Evolutionary conservation across 2,113 vertebrate species (phyloP).

Genomic region (Astatotilapia flaviijosephi): DNA sequence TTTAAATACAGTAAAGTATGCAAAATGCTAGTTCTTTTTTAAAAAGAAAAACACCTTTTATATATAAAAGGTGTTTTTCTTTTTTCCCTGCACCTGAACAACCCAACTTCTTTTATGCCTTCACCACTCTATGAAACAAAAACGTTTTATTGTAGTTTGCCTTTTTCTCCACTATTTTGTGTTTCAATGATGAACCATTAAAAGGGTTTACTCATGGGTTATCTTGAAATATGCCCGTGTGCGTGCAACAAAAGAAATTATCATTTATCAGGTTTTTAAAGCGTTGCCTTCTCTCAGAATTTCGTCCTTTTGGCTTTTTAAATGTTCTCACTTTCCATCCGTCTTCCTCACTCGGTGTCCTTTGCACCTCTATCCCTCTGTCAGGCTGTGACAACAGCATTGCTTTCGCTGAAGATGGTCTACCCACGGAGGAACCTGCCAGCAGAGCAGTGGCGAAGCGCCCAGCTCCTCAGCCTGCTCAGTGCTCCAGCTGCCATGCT

Average conservation of each 20-base stretch:
- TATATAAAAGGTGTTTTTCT: not conserved
- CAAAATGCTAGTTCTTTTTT: not conserved
- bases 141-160: too few species aligned
- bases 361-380: not conserved
- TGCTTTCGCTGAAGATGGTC: slow-evolving; percentile 80
- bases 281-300: not conserved
- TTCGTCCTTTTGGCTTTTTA: not conserved
- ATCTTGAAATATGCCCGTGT: not conserved
- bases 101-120: fast-evolving
- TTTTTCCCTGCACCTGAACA: fast-evolving
- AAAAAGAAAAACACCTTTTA: too few species aligned
- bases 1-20: not conserved
- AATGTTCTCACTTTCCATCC: not conserved
- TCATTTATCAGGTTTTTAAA: not conserved
- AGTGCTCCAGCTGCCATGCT: slow-evolving; percentile 77
- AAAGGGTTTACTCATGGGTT: not conserved
- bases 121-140: not conserved
- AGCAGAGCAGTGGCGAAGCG: slow-evolving; percentile 84
- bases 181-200: not conserved
- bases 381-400: slow-evolving; percentile 82
- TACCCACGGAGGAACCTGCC: slow-evolving; percentile 84
- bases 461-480: slow-evolving; percentile 87
- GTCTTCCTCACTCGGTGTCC: not conserved
- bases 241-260: not conserved
- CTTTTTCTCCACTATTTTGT: fast-evolving